phyloP scores from a whole-genome alignment of 2,113 vertebrate species.

The Plestiodon gilberti region DNA sequence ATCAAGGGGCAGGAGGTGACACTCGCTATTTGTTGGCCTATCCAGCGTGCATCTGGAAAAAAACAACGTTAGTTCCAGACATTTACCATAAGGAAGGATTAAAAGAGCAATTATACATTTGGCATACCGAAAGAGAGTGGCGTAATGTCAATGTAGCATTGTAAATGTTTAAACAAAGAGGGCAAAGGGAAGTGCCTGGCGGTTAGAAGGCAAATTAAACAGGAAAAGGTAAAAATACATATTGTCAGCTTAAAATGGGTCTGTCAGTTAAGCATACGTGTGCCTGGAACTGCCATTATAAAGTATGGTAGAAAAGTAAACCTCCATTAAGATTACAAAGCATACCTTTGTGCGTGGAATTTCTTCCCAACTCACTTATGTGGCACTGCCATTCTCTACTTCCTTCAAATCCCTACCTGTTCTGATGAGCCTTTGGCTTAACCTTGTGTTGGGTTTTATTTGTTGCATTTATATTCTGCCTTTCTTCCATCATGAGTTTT shows the following conservation, averaged over 20 bases:
- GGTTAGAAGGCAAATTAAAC: not conserved
- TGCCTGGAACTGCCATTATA: not conserved
- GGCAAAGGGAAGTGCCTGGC: not conserved
- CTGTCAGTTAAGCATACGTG: not conserved
- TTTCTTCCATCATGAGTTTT: no score
- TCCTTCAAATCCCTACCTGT: not conserved
- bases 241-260: not conserved
- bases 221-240: not conserved
- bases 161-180: not conserved
- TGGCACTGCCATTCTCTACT: no score
- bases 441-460: no score
- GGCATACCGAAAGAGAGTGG: not conserved
- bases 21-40: not conserved
- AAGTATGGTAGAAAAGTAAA: not conserved
- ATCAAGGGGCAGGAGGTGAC: rapidly evolving
- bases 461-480: no score
- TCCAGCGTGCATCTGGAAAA: no score
- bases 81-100: not conserved
- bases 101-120: rapidly evolving
- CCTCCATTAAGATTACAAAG: not conserved
- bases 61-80: not conserved
- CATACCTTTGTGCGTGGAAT: not conserved
- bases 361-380: no score
- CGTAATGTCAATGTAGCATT: not conserved
- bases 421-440: not conserved